phyloP scores from a whole-genome alignment of 2,113 vertebrate species.

The Cyprinus carpio region DNA sequence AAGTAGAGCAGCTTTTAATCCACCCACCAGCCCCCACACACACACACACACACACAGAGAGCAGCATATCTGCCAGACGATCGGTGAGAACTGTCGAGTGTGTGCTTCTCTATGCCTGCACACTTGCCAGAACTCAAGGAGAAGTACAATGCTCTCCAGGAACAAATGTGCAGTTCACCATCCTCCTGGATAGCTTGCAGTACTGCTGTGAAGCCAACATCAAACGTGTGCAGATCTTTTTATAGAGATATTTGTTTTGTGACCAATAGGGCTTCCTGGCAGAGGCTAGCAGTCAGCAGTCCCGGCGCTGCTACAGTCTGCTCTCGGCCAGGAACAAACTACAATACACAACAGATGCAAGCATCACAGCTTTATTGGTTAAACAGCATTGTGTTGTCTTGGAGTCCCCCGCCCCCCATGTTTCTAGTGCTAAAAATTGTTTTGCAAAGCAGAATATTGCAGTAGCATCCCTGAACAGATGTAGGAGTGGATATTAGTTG shows the following conservation, averaged over 20 bases:
- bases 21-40: neutral
- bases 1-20: neutral
- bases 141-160: slow-evolving; percentile 18
- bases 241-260: slow-evolving; percentile 43
- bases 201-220: slow-evolving; percentile 21
- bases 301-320: slow-evolving; percentile 46
- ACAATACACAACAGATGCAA: slow-evolving; percentile 54
- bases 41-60: neutral
- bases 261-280: slow-evolving; percentile 44
- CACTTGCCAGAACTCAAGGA: slow-evolving; percentile 26
- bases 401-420: neutral
- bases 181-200: slow-evolving; percentile 22
- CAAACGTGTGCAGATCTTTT: slow-evolving; percentile 27
- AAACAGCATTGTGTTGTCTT: slow-evolving; percentile 35
- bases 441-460: slow-evolving; percentile 8
- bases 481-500: slow-evolving; percentile 24
- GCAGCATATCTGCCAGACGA: slow-evolving; percentile 3
- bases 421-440: slow-evolving; percentile 23
- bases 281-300: slow-evolving; percentile 53
- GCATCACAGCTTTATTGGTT: slow-evolving; percentile 36
- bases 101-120: slow-evolving; percentile 25
- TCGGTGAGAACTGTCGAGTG: slow-evolving; percentile 25
- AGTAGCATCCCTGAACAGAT: slow-evolving; percentile 57
- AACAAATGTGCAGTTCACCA: slow-evolving; percentile 26
- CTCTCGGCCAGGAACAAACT: slow-evolving; percentile 30